Evolutionary conservation across 2,113 vertebrate species (phyloP).

Genomic region (Lagopus muta): DNA sequence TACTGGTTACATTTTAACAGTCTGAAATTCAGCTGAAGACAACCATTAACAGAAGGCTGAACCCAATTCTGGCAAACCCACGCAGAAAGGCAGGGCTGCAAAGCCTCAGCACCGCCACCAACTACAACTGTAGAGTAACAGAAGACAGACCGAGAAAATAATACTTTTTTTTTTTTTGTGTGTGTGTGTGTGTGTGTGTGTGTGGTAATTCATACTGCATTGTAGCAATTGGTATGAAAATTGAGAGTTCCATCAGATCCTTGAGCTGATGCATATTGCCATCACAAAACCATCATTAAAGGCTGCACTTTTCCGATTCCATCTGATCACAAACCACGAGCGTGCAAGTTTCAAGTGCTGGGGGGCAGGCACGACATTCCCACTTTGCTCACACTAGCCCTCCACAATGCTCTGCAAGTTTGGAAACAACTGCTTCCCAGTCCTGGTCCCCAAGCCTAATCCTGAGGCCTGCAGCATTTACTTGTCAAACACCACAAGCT

Average conservation of each 20-base stretch:
- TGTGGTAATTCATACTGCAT: background rate
- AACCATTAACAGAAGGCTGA: background rate
- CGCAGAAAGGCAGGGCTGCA: background rate
- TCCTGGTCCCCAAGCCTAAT: background rate
- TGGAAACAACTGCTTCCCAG: slow-evolving; percentile 5
- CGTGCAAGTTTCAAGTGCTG: background rate
- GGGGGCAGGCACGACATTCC: background rate
- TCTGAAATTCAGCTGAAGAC: background rate
- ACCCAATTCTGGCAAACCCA: background rate
- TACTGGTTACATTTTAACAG: background rate
- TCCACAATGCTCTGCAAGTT: background rate
- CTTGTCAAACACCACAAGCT: background rate
- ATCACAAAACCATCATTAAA: background rate
- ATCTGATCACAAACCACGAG: background rate
- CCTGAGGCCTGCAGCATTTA: slow-evolving; percentile 13
- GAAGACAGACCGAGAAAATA: background rate
- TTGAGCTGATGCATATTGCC: background rate
- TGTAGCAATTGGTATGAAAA: background rate
- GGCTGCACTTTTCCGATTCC: background rate
- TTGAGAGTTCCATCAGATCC: background rate
- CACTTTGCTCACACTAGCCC: background rate
- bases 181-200: background rate
- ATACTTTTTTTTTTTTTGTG: no score
- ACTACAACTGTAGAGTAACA: background rate
- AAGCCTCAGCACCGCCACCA: background rate